Evolutionary conservation across 2,797 vertebrate genomes (phyloP).

Genomic region (Molothrus aeneus): DNA sequence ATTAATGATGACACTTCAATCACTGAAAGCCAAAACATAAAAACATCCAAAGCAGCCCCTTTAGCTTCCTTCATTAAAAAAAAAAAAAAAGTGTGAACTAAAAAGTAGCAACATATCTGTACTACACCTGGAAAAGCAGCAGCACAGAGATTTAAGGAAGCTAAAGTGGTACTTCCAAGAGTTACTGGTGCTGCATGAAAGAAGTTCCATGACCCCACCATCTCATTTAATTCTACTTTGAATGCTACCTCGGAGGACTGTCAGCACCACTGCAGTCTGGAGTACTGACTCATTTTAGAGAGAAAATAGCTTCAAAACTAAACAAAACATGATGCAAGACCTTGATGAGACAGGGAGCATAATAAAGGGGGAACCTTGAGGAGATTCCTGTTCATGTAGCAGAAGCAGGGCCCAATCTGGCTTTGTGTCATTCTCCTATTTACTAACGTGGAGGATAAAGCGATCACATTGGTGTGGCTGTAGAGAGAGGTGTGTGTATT

Average conservation of each 20-base stretch:
- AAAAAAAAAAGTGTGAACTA: not conserved
- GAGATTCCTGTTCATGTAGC: not conserved
- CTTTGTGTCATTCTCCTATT: not conserved
- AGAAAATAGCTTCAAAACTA: not conserved
- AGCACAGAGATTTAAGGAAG: not conserved
- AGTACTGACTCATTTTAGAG: not conserved
- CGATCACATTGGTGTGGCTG: accelerated
- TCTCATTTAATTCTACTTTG: not conserved
- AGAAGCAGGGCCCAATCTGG: not conserved
- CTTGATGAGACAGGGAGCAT: not conserved
- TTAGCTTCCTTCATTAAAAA: not conserved
- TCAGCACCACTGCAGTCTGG: not conserved
- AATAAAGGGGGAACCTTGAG: not conserved
- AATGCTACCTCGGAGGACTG: not conserved
- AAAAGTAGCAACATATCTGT: not conserved
- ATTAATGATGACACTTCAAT: not conserved
- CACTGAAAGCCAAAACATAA: not conserved
- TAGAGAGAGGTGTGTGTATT: not conserved
- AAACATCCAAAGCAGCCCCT: not conserved
- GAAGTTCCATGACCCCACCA: not conserved
- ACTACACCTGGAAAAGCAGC: not conserved
- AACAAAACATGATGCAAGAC: not conserved
- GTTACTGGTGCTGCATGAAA: not conserved
- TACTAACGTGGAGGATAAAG: not conserved
- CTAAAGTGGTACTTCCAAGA: not conserved